Base-by-base conservation (phyloP, 2,113 vertebrate genomes). In the Heterotilapia buettikoferi region DNA sequence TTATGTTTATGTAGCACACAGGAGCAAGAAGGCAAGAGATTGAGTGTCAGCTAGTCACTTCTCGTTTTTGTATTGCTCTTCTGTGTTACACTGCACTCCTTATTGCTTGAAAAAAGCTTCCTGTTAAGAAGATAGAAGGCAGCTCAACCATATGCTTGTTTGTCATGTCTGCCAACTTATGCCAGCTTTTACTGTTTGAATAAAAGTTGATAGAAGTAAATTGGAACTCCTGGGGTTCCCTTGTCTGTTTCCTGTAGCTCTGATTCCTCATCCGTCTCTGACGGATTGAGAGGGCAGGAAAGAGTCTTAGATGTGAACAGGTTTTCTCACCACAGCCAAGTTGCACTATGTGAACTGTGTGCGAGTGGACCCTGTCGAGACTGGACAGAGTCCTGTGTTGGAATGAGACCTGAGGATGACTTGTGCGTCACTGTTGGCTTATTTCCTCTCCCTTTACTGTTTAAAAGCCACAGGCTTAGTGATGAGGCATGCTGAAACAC, bases 161-260 rank as follows among this genome's bases (percentile, higher is more conserved):
- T 94, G 91, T 95, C 94, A 95, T 97, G 96, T 89, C 95, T 93
- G 92, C 24, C 90, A 95, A 90, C 94, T 95, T 92, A 90, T 19
- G 14, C 84, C 90, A 80, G 92, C 87, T 94, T 96, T 97, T 80
- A 84, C 59, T n/a, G 93, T 90, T 91, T 93, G 87, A 9, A 84
- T 93, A 96, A 94, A 93, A 93, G 53, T 66, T 43, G 63, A 21
- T 83, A 56, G 79, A 92, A 86, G 86, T 86, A 76, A 56, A 93
- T 96, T 88, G 97, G 94, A 96, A 96, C 88, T 96, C 88, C 93
- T 91, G 88, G 80, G 90, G 85, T 96, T 89, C 93, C 95, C 94
- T 95, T 93, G 92, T 89, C 89, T 96, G 84, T 90, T 95, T 97
- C 95, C 86, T 93, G 91, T 80, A 91, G 94, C 76, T 94, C 86